Evolutionary conservation across 2,797 vertebrate species (phyloP).

Genomic region (Myotis pilosus): DNA sequence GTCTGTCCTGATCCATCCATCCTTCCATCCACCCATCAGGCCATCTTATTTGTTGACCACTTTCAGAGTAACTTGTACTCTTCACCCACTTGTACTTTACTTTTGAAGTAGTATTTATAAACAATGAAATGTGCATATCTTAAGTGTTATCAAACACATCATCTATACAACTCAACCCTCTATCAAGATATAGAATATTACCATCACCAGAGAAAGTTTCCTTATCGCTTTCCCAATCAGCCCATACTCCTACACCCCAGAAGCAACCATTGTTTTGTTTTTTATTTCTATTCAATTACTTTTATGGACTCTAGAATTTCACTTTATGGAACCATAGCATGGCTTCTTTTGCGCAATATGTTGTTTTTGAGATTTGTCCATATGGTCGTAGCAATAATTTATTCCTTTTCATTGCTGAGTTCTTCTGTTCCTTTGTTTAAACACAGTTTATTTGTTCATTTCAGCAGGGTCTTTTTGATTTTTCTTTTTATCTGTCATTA

Average conservation of each 20-base stretch:
- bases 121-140: neutral
- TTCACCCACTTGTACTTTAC: neutral
- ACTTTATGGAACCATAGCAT: neutral
- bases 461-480: neutral
- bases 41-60: constrained; percentile 27
- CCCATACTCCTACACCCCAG: neutral
- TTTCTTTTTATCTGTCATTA: neutral
- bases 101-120: no score
- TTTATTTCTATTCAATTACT: neutral
- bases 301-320: neutral
- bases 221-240: neutral
- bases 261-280: neutral
- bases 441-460: neutral
- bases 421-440: neutral
- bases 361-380: constrained; percentile 29
- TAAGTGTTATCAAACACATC: neutral
- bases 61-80: neutral
- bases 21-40: neutral
- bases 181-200: neutral
- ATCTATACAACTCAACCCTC: neutral
- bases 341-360: neutral
- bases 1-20: neutral
- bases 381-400: neutral
- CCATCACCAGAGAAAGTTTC: neutral
- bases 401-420: neutral